A percentile compares a stretch with the other conserved stretches of the same genome.
These are phyloP conservation scores for Argya squamiceps DNA, from an alignment of 2,797 vertebrate species.

Conservation along the genomic window DNA sequence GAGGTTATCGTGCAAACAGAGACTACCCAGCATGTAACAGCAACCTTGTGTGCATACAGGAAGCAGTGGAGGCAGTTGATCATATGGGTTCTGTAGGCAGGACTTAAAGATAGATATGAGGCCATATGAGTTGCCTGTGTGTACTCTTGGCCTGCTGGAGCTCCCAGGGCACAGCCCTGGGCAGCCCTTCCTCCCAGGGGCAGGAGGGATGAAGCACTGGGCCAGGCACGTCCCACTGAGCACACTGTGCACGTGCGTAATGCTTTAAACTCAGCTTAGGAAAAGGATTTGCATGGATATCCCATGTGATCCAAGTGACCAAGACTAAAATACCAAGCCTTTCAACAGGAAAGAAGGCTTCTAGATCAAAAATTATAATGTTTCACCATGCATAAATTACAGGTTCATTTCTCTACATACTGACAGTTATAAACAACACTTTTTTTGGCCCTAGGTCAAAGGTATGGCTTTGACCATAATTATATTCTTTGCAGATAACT, in stretches of 20 bases:
- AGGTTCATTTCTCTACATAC: slow-evolving; percentile 11
- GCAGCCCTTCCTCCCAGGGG: neutral
- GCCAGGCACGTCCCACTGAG: neutral
- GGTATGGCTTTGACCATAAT: slow-evolving; percentile 51
- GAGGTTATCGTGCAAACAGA: slow-evolving; percentile 18
- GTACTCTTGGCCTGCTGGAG: neutral
- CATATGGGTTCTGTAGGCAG: neutral
- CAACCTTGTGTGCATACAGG: rapidly evolving
- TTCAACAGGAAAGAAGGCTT: slow-evolving; percentile 27
- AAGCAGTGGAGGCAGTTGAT: neutral
- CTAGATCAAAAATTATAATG: slow-evolving; percentile 47
- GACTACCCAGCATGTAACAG: neutral
- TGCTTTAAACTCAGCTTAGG: neutral
- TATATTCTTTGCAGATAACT: slow-evolving; percentile 36
- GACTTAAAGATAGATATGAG: neutral
- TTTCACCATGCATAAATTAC: slow-evolving; percentile 44
- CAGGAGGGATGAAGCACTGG: neutral
- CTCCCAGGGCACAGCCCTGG: neutral
- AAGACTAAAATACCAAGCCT: neutral
- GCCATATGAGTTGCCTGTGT: neutral
- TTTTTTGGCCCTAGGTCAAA: slow-evolving; percentile 26
- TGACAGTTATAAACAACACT: slow-evolving; percentile 48
- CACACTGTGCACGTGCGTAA: neutral
- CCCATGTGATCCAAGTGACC: neutral
- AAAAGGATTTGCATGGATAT: neutral